Evolutionary conservation across 2,888 invertebrate species (phyloP).

Genomic region (Drosophila helvetica): DNA sequence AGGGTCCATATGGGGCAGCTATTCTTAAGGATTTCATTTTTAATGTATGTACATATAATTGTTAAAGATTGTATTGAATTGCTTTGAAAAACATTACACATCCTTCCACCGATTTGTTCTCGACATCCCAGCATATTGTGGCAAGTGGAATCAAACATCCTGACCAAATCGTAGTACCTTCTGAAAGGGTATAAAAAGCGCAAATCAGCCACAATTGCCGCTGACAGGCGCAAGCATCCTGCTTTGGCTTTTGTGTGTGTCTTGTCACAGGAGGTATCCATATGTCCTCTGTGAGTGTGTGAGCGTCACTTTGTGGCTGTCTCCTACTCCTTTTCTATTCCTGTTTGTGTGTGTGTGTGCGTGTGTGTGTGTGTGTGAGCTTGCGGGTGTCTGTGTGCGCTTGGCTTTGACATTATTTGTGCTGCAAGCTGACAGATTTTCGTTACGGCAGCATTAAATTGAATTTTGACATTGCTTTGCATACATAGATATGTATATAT

Average conservation of each 20-base stretch:
- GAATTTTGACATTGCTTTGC: constrained; percentile 78
- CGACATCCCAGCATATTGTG: neutral
- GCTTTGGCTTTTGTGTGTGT: constrained; percentile 47
- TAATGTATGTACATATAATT: too few relatives aligned
- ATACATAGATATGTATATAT: constrained; percentile 46
- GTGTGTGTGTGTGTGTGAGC: constrained; percentile 9
- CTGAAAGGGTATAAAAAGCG: constrained; percentile 60
- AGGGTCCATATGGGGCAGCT: too few relatives aligned
- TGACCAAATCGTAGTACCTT: neutral
- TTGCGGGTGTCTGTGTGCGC: constrained; percentile 28
- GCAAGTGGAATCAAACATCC: constrained; percentile 1
- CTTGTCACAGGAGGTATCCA: constrained; percentile 26
- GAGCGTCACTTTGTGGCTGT: constrained; percentile 40
- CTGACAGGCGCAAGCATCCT: constrained; percentile 71
- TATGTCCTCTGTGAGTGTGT: constrained; percentile 3
- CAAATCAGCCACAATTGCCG: constrained; percentile 78
- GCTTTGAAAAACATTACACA: too few relatives aligned
- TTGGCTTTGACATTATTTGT: constrained; percentile 78
- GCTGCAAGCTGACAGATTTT: constrained; percentile 79
- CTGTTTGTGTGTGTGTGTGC: constrained; percentile 13
- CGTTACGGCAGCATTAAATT: constrained; percentile 76
- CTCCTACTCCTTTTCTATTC: constrained; percentile 13
- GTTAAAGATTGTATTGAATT: too few relatives aligned
- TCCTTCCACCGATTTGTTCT: too few relatives aligned
- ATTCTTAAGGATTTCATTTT: too few relatives aligned